These are phyloP conservation scores for Hydrolagus affinis DNA, from an alignment of 2,113 vertebrate species.

Conservation along the genomic window DNA sequence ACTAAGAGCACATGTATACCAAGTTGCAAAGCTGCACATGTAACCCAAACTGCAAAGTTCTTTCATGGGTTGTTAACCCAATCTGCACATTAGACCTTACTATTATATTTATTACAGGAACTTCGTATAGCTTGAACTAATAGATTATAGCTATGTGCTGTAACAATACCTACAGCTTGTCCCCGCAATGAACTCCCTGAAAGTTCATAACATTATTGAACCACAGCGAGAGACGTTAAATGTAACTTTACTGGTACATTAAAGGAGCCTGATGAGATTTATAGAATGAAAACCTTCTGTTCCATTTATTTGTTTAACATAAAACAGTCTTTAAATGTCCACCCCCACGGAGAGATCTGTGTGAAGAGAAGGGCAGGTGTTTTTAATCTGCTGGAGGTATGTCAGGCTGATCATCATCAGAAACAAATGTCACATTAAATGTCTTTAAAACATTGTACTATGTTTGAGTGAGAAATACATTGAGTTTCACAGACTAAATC, in stretches of 20 bases:
- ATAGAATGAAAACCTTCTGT: background rate
- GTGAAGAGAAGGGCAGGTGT: background rate
- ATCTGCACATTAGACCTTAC: background rate
- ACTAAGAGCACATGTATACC: no score
- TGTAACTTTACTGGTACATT: background rate
- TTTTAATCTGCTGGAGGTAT: background rate
- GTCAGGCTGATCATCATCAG: background rate
- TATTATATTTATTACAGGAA: constrained; percentile 5
- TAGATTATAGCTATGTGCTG: background rate
- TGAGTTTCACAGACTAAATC: background rate
- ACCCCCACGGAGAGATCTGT: background rate
- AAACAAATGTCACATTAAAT: constrained; percentile 19
- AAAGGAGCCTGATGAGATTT: background rate
- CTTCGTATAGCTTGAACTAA: background rate
- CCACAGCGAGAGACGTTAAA: background rate
- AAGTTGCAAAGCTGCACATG: no score
- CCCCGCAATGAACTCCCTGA: background rate
- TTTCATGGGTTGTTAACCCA: no score
- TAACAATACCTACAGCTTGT: background rate
- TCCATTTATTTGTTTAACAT: constrained; percentile 12
- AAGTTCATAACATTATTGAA: background rate
- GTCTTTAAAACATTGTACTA: background rate
- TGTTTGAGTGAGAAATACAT: background rate
- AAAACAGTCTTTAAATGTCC: no score
- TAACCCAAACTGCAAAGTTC: no score